A percentile compares a stretch with the other conserved stretches of the same genome.
These are phyloP conservation scores for Prunella fulvescens DNA, from an alignment of 2,113 vertebrate species.

Conservation along the genomic window DNA sequence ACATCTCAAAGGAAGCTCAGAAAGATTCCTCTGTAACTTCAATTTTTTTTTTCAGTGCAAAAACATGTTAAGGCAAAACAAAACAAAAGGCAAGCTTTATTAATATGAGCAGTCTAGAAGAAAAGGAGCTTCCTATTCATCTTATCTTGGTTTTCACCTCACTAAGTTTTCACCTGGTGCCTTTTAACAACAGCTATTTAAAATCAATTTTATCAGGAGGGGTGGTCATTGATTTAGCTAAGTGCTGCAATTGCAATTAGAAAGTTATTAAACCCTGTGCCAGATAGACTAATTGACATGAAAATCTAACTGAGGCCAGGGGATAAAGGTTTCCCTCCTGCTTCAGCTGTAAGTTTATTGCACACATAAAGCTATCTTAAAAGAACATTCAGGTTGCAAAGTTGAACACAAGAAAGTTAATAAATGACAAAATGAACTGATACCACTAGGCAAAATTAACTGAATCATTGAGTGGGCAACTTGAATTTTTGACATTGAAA, in stretches of 20 bases:
- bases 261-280: background rate
- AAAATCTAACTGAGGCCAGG: background rate
- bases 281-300: background rate
- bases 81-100: background rate
- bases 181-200: background rate
- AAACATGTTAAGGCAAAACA: background rate
- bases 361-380: background rate
- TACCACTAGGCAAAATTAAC: background rate
- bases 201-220: constrained; percentile 25
- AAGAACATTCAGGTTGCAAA: background rate
- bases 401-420: background rate
- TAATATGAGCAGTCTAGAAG: background rate
- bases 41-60: background rate
- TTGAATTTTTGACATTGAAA: background rate
- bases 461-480: background rate
- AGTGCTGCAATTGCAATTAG: background rate
- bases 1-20: background rate
- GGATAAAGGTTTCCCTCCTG: background rate
- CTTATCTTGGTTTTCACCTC: background rate
- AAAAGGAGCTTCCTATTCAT: background rate
- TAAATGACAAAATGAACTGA: background rate
- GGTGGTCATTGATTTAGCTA: background rate
- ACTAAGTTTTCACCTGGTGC: background rate
- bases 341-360: background rate
- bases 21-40: background rate